Evolutionary conservation across 2,113 vertebrate species (phyloP), one percentile per base, ranked within the genome.

Genomic region (Campylomormyrus numenius): DNA sequence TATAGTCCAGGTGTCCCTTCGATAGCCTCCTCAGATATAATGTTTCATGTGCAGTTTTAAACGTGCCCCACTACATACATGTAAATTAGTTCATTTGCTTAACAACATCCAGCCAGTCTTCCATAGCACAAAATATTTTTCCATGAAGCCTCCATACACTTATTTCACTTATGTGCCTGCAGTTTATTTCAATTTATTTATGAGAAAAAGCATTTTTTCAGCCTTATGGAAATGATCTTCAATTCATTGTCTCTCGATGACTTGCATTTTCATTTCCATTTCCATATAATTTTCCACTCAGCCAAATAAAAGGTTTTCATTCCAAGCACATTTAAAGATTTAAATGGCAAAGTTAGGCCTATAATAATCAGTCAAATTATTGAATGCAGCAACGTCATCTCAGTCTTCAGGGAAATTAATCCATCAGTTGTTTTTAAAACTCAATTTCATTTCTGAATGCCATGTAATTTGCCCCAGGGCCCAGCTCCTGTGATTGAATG

Each of bases 211-310:
- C 24, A 31, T 35, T 46, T 70, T 70, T 88, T 74, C 45, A 85
- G n/a, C 24, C 35, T 45, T 27, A 88, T 90, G 85, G 74, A 89
- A 91, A 91, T 77, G 0, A 66, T 50, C 15, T 50, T 13, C n/a
- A 27, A 19, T 87, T 89, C 48, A 88, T 90, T 85, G 39, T 52
- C 11, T 90, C 89, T 10, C 13, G 11, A 35, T 84, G 46, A 31
- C 27, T 86, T 17, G 5, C 31, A 58, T 88, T 91, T 91, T 48
- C 52, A 49, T 91, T 88, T 91, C 88, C 52, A 49, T 91, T 88
- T 91, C 88, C 80, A 89, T 74, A 90, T 27, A 24, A 52, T 17
- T 89, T 86, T 86, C 35, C 52, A 85, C 48, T 27, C 17, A 85
- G 27, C 35, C 19, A 89, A 89, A 52, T 49, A 66, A 52, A 15